These are phyloP conservation scores for Bombus fervidus DNA, from an alignment of 1,140 invertebrate species.

Conservation along the genomic window DNA sequence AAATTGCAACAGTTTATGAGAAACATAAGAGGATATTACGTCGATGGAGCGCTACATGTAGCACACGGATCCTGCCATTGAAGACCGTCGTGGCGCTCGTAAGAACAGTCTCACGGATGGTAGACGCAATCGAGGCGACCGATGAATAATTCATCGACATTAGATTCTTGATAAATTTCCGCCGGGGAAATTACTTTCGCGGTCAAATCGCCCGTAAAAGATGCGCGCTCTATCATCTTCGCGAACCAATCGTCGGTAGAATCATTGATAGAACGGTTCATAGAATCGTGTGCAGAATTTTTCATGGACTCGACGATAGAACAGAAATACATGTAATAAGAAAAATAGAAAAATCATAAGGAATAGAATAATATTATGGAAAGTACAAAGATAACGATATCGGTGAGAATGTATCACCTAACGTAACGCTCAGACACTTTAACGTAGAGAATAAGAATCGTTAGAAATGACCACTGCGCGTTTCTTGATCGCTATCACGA, in stretches of 20 bases:
- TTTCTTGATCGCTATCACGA: neutral
- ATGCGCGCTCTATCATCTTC: neutral
- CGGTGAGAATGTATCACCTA: too few species aligned
- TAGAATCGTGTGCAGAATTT: neutral
- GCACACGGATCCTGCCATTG: neutral
- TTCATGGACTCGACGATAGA: too few species aligned
- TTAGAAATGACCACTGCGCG: neutral
- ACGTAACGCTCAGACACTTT: too few species aligned
- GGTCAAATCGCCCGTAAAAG: conserved; percentile 21
- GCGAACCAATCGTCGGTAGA: neutral
- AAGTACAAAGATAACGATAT: too few species aligned
- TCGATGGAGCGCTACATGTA: neutral
- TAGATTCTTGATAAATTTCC: conserved; percentile 42
- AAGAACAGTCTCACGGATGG: conserved; percentile 22
- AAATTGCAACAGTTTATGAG: conserved; percentile 16
- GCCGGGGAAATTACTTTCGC: conserved; percentile 27
- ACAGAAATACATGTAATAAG: too few species aligned
- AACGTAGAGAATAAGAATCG: conserved; percentile 13
- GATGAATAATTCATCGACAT: conserved; percentile 44
- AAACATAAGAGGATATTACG: conserved; percentile 7
- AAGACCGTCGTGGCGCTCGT: neutral
- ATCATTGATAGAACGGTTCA: neutral
- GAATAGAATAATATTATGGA: too few species aligned
- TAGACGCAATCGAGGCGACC: neutral
- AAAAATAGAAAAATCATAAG: too few species aligned